Base-by-base conservation (phyloP, 2,888 invertebrate genomes). In the Trilocha varians region DNA sequence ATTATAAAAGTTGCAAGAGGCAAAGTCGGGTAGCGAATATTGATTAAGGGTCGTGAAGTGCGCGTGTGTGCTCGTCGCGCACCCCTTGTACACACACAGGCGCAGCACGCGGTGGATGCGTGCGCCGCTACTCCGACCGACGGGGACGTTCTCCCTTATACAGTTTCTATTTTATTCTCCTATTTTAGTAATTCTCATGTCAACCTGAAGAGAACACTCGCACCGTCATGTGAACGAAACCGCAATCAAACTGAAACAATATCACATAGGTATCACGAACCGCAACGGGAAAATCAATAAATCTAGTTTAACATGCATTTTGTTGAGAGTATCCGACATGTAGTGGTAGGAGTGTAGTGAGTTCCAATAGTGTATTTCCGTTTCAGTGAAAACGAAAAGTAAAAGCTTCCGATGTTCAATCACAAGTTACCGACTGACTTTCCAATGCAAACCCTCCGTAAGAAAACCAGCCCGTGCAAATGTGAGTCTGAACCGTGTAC, bases 401-500 rank as follows among this genome's bases (percentile, higher is more conserved):
- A 61, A 55, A 68, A 67, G 69, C 55, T 68, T 65, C 76, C 68
- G 79, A 87, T 87, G 87, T 86, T 87, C 74, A 86, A 86, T 78
- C 85, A 86, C 83, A 86, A 87, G 86, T 78, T 87, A 75, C 82
- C 86, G 57, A 78, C 82, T 68, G 87, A 87, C 72, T 86, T 87
- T 79, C 86, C 84, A 79, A 95, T 96, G 95, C 95, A 96, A 91
- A 95, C 95, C 70, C 89, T 96, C 83, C 89, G 96, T 79, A 95
- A 95, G 89, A 94, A 94, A 90, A 95, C 94, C 75, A 95, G 95
- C 88, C 95, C 95, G 77, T 92, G 94, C 87, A 95, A 96, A 91
- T 95, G 95, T 95, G 89, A 95, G 95, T 94, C 59, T 59, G 57
- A 55, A 55, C 53, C 61, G 59, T 67, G 61, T 59, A 54, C 5